A percentile compares a stretch with the other conserved stretches of the same genome.
phyloP scores from a whole-genome alignment of 2,113 vertebrate genomes.

The Rattus norvegicus region GRCr8 NC_086026.1:92565501-92566000 shows the following conservation, averaged over 20 bases:
- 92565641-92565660: background rate
- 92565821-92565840: background rate
- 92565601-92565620: background rate
- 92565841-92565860: background rate
- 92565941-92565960: background rate
- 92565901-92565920: background rate
- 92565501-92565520: background rate
- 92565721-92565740: background rate
- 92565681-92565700: constrained; percentile 19
- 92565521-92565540: background rate
- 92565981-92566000: background rate
- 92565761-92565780: background rate
- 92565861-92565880: background rate
- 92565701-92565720: background rate
- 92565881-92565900: background rate
- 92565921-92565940: background rate
- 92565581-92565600: background rate
- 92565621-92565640: background rate
- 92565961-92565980: background rate
- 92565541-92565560: constrained; percentile 44
- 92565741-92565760: background rate
- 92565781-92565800: background rate
- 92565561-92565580: background rate
- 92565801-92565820: background rate
- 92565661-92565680: background rate